Evolutionary conservation across 2,888 invertebrate genomes (phyloP).

Genomic region (Dichetophora obliterata): DNA sequence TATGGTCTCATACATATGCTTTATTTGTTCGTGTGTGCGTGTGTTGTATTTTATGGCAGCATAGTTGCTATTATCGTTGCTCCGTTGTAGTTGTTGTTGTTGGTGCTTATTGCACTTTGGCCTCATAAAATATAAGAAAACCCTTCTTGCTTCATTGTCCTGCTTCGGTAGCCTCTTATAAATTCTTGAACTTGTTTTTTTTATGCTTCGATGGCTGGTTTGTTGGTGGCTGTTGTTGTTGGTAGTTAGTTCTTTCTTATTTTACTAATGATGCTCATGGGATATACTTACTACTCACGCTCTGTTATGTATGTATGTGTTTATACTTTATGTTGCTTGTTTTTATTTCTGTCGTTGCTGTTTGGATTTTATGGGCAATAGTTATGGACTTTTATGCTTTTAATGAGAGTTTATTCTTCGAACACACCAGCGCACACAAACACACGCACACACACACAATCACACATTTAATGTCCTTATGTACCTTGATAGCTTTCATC

Average conservation of each 20-base stretch:
- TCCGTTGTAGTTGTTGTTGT: constrained; percentile 6
- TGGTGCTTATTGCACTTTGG: neutral
- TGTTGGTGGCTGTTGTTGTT: neutral
- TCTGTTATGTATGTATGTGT: neutral
- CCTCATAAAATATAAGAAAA: constrained; percentile 16
- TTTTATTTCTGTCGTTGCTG: neutral
- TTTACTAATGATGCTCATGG: constrained; percentile 29
- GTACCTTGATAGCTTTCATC: neutral
- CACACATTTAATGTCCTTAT: neutral
- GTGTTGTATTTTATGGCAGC: neutral
- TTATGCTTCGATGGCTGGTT: neutral
- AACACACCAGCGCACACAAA: neutral
- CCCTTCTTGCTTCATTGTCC: neutral
- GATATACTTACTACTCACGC: neutral
- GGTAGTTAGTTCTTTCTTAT: neutral
- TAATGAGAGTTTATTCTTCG: constrained; percentile 37
- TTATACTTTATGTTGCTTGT: constrained; percentile 7
- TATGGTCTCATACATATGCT: neutral
- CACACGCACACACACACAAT: constrained; percentile 7
- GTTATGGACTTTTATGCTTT: constrained; percentile 35
- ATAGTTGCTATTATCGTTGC: neutral
- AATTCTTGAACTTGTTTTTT: constrained; percentile 16
- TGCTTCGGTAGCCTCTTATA: constrained; percentile 7
- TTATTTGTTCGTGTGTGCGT: neutral
- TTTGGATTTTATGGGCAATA: constrained; percentile 34